phyloP scores from a whole-genome alignment of 2,113 vertebrate species.

The Cyprinodon variegatus region DNA sequence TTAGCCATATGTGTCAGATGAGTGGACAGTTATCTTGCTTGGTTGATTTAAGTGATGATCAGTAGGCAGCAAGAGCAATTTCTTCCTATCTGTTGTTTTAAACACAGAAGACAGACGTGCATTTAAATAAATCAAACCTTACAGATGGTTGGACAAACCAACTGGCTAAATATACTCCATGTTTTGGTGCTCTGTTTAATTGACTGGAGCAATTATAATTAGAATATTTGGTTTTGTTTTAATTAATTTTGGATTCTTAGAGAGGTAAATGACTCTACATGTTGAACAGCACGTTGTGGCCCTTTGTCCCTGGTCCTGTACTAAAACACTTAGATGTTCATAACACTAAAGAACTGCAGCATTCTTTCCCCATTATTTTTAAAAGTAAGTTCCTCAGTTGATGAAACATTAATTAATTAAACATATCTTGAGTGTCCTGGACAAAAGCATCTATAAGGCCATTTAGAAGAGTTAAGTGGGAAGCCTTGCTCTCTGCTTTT shows the following conservation, averaged over 20 bases:
- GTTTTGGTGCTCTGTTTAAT: background rate
- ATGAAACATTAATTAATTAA: conserved; percentile 75
- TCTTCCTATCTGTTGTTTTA: no score
- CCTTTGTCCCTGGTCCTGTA: conserved; percentile 18
- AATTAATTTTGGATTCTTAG: background rate
- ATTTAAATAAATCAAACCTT: no score
- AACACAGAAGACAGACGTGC: no score
- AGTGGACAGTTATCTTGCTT: no score
- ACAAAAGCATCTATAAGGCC: conserved; percentile 76
- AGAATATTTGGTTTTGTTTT: background rate
- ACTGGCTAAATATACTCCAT: background rate
- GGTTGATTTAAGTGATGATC: no score
- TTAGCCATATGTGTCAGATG: no score
- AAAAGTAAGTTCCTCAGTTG: conserved; percentile 62
- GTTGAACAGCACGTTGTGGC: background rate
- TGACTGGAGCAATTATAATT: background rate
- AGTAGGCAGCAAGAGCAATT: no score
- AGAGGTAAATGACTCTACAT: background rate
- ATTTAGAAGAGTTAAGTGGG: conserved; percentile 78
- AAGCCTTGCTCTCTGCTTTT: conserved; percentile 70
- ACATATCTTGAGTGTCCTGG: conserved; percentile 62
- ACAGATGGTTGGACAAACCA: no score
- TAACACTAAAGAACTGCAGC: conserved; percentile 16
- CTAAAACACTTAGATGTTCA: conserved; percentile 17
- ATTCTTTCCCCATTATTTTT: conserved; percentile 49